Base-by-base conservation (phyloP, 1,140 invertebrate species). In the Megalonaias nervosa region DNA sequence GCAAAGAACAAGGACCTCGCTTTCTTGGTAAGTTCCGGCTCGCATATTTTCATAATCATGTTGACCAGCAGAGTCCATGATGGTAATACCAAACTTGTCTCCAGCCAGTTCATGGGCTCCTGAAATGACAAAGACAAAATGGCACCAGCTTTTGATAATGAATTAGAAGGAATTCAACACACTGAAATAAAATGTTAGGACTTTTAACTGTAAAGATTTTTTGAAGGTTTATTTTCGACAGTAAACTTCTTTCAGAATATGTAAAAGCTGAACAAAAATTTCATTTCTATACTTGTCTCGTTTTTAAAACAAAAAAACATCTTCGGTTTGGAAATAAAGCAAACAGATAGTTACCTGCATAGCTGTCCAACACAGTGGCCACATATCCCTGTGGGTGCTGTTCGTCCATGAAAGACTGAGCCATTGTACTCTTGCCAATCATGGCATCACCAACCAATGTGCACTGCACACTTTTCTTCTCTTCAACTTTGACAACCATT, bases 1-100 rank as follows among this genome's bases (percentile, higher is more conserved):
- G 93, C 98, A 99, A 61, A 99, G 97, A 77, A 99, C 94, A 92
- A 99, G 99, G 69, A 99, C 98, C 91, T 99, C 98, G 65, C 70
- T 73, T 57, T 78, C 76, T 23, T n/a, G 74, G 70, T 78, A 78
- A 9, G 76, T 61, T n/a, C n/a, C 73, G 1, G 71, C 67, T 26
- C 76, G 76, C 76, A 78, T 78, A 9, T 58, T 78, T 71, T 73
- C 76, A 60, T 78, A 78, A 60, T 78, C 76, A 56, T 78, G 76
- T 58, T 78, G 76, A 56, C 76, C 76, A 19, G 76, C 76, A 67
- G 68, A 69, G 76, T 78, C 76, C 14, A 78, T 59, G 71, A 78
- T 78, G 68, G 71, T 78, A 4, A 78, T 16, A 55, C 74, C 74
- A 38, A 73, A 71, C 58, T 78, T 78, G 15, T 69, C 65, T 12